Evolutionary conservation across 1,140 invertebrate genomes (phyloP).

Genomic region (Lordiphosa stackelbergi): DNA sequence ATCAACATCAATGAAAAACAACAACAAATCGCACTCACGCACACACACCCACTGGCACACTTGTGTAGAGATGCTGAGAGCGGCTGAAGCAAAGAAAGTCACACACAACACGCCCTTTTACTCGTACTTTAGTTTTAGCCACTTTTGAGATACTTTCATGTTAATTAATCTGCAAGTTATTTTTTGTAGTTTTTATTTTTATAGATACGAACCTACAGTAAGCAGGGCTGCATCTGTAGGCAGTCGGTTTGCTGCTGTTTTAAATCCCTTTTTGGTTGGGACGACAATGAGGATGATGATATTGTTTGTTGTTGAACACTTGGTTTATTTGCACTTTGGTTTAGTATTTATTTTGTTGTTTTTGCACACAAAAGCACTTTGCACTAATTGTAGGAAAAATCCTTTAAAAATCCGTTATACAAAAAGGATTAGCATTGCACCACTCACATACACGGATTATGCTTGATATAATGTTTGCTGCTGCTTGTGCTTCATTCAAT

Average conservation of each 20-base stretch:
- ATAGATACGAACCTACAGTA: slow-evolving; percentile 23
- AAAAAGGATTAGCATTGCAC: slow-evolving; percentile 8
- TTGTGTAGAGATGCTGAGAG: slow-evolving; percentile 38
- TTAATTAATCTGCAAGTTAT: slow-evolving; percentile 9
- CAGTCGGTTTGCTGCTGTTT: slow-evolving; percentile 16
- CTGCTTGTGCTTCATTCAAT: neutral
- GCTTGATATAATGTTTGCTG: neutral
- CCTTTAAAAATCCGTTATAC: neutral
- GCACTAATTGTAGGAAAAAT: slow-evolving; percentile 11
- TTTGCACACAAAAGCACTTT: slow-evolving; percentile 21
- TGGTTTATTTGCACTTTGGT: slow-evolving; percentile 36
- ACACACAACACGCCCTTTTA: slow-evolving; percentile 66
- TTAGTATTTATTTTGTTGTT: slow-evolving; percentile 22
- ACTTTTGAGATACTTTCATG: slow-evolving; percentile 8
- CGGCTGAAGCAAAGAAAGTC: neutral
- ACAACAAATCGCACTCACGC: slow-evolving; percentile 10
- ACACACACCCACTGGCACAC: slow-evolving; percentile 8
- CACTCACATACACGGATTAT: neutral
- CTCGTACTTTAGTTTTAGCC: slow-evolving; percentile 25
- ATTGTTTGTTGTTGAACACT: slow-evolving; percentile 52
- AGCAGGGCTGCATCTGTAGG: slow-evolving; percentile 34
- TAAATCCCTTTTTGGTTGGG: neutral
- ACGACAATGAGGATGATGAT: slow-evolving; percentile 9
- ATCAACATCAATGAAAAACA: slow-evolving; percentile 47
- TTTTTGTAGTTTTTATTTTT: slow-evolving; percentile 27